These are phyloP conservation scores for Aphelocoma coerulescens DNA, from an alignment of 2,113 vertebrate genomes.

Conservation along the genomic window DNA sequence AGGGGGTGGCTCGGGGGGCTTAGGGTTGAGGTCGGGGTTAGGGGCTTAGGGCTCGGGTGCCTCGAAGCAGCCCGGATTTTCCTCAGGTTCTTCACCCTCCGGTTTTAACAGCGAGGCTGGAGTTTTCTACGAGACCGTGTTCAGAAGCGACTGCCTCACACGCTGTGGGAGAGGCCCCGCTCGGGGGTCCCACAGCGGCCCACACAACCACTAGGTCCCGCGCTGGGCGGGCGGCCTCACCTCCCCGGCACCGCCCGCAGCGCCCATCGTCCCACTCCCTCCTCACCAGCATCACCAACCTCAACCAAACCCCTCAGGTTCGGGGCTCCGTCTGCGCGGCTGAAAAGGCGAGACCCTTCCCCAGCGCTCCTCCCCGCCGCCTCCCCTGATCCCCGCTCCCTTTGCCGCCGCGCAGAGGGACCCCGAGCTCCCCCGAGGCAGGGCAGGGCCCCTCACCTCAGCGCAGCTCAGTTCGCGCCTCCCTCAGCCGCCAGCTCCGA, in stretches of 20 bases:
- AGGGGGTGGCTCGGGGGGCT: not conserved
- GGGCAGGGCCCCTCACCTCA: not conserved
- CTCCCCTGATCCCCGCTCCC: not conserved
- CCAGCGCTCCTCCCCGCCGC: not conserved
- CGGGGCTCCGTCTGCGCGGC: not conserved
- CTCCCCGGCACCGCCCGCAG: not conserved
- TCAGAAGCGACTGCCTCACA: rapidly evolving
- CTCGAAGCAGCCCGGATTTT: not conserved
- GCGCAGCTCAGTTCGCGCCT: not conserved
- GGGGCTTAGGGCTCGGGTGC: not conserved
- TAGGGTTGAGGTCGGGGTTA: not conserved
- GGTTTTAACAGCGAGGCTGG: not conserved
- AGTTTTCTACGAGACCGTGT: rapidly evolving
- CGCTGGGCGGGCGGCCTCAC: not conserved
- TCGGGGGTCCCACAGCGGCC: not conserved
- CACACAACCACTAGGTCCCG: not conserved
- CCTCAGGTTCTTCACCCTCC: not conserved
- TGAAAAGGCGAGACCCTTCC: too few relatives aligned
- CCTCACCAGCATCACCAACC: not conserved
- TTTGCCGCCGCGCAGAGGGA: not conserved
- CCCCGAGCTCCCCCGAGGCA: rapidly evolving
- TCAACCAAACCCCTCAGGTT: not conserved
- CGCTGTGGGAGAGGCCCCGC: not conserved
- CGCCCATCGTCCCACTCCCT: not conserved
- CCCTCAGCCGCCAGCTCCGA: not conserved